These are phyloP conservation scores for Xiphydria camelus DNA, from an alignment of 2,888 invertebrate genomes.

Conservation along the genomic window DNA sequence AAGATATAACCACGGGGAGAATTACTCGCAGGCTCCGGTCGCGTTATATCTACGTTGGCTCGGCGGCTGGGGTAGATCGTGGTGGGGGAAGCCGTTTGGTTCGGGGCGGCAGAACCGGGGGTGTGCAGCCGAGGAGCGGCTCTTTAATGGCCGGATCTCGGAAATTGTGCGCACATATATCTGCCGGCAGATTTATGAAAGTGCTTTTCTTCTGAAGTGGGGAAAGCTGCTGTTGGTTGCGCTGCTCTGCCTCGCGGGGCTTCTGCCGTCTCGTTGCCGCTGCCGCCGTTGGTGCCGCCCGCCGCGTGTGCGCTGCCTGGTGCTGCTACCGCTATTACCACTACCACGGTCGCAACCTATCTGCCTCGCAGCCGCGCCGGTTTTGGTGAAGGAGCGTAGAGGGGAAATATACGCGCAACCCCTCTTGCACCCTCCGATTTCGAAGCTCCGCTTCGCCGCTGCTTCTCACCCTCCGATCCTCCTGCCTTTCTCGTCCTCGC, in stretches of 20 bases:
- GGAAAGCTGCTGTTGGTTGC: conserved; percentile 52
- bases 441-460: conserved; percentile 44
- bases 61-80: conserved; percentile 24
- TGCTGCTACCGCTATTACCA: conserved; percentile 21
- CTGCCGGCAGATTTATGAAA: conserved; percentile 89
- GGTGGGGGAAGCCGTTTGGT: conserved; percentile 24
- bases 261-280: conserved; percentile 36
- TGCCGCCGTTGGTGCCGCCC: conserved; percentile 18
- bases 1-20: conserved; percentile 52
- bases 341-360: too few species aligned
- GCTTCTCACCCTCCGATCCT: conserved; percentile 51
- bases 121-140: conserved; percentile 55
- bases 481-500: conserved; percentile 47
- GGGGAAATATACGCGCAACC: conserved; percentile 25
- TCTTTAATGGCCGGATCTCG: conserved; percentile 87
- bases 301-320: conserved; percentile 15
- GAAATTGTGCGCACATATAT: conserved; percentile 90
- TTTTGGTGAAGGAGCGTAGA: conserved; percentile 1
- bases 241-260: conserved; percentile 33
- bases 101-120: conserved; percentile 21
- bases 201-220: conserved; percentile 68
- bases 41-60: conserved; percentile 41
- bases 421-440: conserved; percentile 25
- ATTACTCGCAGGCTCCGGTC: conserved; percentile 45
- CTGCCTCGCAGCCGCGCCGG: conserved; percentile 7